Conservation (phyloP, 2,113 vertebrate genomes). For the Amazona vittata region DNA sequence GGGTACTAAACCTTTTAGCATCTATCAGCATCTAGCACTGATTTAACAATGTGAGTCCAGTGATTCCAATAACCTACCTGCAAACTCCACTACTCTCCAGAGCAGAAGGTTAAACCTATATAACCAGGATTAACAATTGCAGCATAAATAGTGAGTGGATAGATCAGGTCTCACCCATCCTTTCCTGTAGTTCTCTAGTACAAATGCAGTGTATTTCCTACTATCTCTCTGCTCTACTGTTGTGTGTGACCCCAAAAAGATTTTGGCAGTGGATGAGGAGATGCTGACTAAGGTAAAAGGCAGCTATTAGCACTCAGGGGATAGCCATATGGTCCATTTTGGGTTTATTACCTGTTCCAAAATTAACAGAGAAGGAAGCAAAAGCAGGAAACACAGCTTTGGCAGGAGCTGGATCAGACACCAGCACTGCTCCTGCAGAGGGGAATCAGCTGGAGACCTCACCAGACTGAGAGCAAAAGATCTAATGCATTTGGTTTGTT, state of each 20-base stretch:
- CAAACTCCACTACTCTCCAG: background rate
- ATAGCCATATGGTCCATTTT: background rate
- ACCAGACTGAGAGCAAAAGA: background rate
- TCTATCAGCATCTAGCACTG: background rate
- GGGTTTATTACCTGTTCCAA: background rate
- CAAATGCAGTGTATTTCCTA: background rate
- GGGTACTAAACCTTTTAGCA: background rate
- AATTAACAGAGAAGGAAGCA: background rate
- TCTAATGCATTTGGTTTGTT: background rate
- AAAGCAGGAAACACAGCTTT: background rate
- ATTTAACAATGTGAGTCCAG: background rate
- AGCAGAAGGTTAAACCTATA: background rate
- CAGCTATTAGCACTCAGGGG: background rate
- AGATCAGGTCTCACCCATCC: background rate
- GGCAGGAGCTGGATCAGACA: background rate
- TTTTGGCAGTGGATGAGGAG: constrained; percentile 7
- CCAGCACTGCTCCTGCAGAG: accelerated
- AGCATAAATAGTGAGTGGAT: accelerated
- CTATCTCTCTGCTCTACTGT: background rate
- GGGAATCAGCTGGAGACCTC: background rate
- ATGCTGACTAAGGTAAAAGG: background rate
- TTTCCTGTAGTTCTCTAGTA: background rate
- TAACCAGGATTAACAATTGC: background rate
- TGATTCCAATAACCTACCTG: background rate
- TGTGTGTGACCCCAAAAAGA: background rate